Evolutionary conservation across 2,888 invertebrate species (phyloP).

Genomic region (Aporophyla lueneburgensis): DNA sequence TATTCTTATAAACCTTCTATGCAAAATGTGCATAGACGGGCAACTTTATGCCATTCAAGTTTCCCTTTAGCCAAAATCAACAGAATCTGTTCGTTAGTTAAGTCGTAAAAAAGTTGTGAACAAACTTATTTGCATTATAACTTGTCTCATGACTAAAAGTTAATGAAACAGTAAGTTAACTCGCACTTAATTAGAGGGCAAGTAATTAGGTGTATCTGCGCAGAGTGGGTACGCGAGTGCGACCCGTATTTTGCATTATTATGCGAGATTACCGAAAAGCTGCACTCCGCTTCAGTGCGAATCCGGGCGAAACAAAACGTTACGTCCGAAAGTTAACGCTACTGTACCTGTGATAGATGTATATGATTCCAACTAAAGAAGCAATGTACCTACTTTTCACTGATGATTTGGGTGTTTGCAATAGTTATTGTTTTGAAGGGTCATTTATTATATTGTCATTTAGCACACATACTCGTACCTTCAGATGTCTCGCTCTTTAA

Average conservation of each 20-base stretch:
- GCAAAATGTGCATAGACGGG: no score
- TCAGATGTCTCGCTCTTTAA: not conserved
- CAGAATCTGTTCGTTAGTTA: constrained; percentile 28
- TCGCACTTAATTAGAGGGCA: constrained; percentile 57
- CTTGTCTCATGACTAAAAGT: constrained; percentile 39
- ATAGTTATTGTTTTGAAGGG: not conserved
- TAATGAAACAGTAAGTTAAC: constrained; percentile 51
- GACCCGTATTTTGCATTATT: constrained; percentile 59
- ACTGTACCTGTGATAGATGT: not conserved
- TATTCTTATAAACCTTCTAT: not conserved
- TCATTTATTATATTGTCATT: not conserved
- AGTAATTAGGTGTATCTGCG: constrained; percentile 61
- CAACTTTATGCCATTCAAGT: not conserved
- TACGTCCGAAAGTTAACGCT: constrained; percentile 26
- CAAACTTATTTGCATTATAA: constrained; percentile 42
- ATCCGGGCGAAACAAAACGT: constrained; percentile 24
- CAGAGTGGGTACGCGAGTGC: constrained; percentile 48
- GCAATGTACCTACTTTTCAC: not conserved
- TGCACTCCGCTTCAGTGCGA: constrained; percentile 42
- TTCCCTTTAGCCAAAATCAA: constrained; percentile 13
- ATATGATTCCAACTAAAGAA: not conserved
- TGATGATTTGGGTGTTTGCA: not conserved
- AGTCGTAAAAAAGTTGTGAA: constrained; percentile 19
- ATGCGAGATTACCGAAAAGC: constrained; percentile 61
- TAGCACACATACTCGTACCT: not conserved